These are phyloP conservation scores for Laothoe populi DNA, from an alignment of 2,888 invertebrate genomes.

Conservation along the genomic window DNA sequence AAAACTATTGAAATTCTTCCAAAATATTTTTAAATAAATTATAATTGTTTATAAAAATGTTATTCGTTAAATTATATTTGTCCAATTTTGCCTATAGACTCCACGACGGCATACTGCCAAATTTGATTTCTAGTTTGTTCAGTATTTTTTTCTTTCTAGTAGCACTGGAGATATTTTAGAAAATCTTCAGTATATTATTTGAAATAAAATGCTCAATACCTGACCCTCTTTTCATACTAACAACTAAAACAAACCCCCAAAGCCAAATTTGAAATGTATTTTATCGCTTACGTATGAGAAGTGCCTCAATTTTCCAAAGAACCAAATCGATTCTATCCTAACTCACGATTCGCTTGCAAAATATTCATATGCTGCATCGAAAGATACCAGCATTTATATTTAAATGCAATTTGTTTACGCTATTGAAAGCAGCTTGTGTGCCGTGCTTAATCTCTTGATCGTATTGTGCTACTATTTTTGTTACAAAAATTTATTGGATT, in stretches of 20 bases:
- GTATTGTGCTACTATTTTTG: not conserved
- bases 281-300: not conserved
- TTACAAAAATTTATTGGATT: not conserved
- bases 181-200: too few species aligned
- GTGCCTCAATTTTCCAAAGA: slow-evolving; percentile 9
- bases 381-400: slow-evolving; percentile 16
- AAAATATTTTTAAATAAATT: too few species aligned
- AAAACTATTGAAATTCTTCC: too few species aligned
- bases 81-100: too few species aligned
- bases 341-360: slow-evolving; percentile 11
- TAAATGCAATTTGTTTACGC: slow-evolving; percentile 16
- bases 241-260: not conserved
- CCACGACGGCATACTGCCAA: too few species aligned
- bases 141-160: too few species aligned
- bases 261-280: slow-evolving; percentile 7
- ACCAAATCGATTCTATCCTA: slow-evolving; percentile 8
- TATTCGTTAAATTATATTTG: too few species aligned
- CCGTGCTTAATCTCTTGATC: slow-evolving; percentile 11
- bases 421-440: slow-evolving; percentile 8
- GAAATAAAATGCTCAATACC: too few species aligned
- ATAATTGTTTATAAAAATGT: too few species aligned
- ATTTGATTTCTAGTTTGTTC: too few species aligned
- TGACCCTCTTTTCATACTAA: not conserved
- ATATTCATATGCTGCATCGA: slow-evolving; percentile 15
- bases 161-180: too few species aligned